phyloP scores from a whole-genome alignment of 2,888 invertebrate genomes.

The Perizoma affinitatum region DNA sequence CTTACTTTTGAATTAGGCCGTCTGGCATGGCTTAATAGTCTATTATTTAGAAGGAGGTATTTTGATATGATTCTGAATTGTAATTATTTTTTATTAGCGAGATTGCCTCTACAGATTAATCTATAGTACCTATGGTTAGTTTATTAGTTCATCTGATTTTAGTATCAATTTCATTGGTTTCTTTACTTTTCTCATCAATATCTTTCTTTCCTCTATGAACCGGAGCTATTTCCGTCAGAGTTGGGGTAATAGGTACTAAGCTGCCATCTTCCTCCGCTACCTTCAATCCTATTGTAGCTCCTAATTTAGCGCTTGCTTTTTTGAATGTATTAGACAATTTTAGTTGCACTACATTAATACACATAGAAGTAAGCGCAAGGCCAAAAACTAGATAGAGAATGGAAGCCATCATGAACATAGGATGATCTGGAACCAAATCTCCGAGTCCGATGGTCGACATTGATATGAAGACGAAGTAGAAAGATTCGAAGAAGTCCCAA shows the following conservation, averaged over 20 bases:
- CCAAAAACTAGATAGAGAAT: conserved; percentile 97
- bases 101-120: neutral
- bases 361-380: conserved; percentile 97
- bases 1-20: neutral
- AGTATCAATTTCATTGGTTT: conserved; percentile 52
- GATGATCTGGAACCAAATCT: conserved; percentile 94
- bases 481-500: conserved; percentile 97
- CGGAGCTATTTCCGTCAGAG: conserved; percentile 69
- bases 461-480: conserved; percentile 98
- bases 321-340: conserved; percentile 91
- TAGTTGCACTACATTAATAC: conserved; percentile 97
- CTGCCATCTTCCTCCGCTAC: conserved; percentile 88
- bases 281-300: conserved; percentile 91
- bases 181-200: conserved; percentile 56
- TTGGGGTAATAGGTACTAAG: conserved; percentile 72
- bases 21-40: neutral
- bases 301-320: conserved; percentile 92
- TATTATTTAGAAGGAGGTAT: neutral
- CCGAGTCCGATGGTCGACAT: conserved; percentile 99
- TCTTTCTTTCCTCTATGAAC: conserved; percentile 67
- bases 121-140: neutral
- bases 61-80: neutral
- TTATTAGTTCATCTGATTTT: conserved; percentile 60
- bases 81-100: neutral
- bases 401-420: conserved; percentile 94